phyloP scores from a whole-genome alignment of 92 coral and sea anemone species.

The Paragorgia papillata region DNA sequence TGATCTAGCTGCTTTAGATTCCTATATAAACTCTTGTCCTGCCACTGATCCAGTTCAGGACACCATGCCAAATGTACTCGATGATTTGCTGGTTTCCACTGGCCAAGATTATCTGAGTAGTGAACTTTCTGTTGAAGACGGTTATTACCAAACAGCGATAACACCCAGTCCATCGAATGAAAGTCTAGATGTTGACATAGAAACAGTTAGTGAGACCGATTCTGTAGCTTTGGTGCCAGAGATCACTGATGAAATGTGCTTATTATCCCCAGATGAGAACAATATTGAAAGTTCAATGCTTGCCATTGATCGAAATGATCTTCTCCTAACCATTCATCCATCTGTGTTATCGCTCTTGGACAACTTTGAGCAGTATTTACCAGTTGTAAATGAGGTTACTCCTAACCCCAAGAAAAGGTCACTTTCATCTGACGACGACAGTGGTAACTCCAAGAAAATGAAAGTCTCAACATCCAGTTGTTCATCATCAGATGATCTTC shows the following conservation, averaged over 20 bases:
- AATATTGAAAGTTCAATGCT: neutral
- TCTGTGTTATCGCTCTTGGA: slow-evolving; percentile 2
- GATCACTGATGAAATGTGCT: neutral
- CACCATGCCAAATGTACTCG: neutral
- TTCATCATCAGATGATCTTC: too few relatives aligned
- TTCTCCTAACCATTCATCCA: neutral
- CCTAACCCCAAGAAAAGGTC: slow-evolving; percentile 9
- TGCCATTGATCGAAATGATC: neutral
- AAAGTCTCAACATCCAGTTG: too few relatives aligned
- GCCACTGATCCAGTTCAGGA: neutral
- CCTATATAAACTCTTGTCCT: neutral
- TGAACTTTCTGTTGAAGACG: neutral
- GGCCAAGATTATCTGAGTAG: neutral
- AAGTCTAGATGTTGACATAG: neutral
- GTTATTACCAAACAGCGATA: neutral
- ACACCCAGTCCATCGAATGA: neutral
- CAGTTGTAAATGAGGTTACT: neutral
- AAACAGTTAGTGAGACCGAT: neutral
- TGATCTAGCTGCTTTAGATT: slow-evolving; percentile 18
- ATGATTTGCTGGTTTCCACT: neutral
- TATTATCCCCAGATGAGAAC: neutral
- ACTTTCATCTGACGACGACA: too few relatives aligned
- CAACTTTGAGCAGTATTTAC: slow-evolving; percentile 3
- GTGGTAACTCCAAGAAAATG: too few relatives aligned
- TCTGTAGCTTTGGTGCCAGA: slow-evolving; percentile 24